Percentiles rank a stretch among this genome's conserved stretches.
These are phyloP conservation scores for Aproaerema taeniolella DNA, from an alignment of 2,888 invertebrate genomes.

Conservation along the genomic window DNA sequence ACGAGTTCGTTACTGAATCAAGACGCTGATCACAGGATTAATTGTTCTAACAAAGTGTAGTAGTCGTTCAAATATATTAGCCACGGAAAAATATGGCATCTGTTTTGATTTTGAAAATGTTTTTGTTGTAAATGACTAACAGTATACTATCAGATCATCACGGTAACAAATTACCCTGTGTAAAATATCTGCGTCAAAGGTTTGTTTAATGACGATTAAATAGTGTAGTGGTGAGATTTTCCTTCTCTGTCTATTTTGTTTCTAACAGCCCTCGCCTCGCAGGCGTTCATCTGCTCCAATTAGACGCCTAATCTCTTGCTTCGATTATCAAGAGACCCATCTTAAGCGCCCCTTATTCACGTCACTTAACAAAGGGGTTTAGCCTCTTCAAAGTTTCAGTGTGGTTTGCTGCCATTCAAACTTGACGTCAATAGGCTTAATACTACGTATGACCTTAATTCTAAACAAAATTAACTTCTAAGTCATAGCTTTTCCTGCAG, in stretches of 20 bases:
- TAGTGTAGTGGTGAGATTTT: not conserved
- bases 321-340: constrained; percentile 20
- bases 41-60: too few relatives aligned
- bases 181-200: not conserved
- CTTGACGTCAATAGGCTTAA: constrained; percentile 2
- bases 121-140: too few relatives aligned
- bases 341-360: constrained; percentile 4
- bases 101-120: too few relatives aligned
- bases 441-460: constrained; percentile 1
- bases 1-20: too few relatives aligned
- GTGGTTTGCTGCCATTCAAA: constrained; percentile 8
- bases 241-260: not conserved
- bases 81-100: too few relatives aligned
- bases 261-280: not conserved
- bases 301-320: constrained; percentile 1
- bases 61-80: too few relatives aligned
- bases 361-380: constrained; percentile 2
- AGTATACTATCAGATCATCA: too few relatives aligned
- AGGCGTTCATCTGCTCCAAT: constrained; percentile 19
- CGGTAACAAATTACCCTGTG: not conserved
- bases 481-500: constrained; percentile 87
- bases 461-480: constrained; percentile 12
- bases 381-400: constrained; percentile 5
- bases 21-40: too few relatives aligned
- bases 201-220: constrained; percentile 1